Evolutionary conservation across 1,140 invertebrate species (phyloP).

Genomic region (Philaenus spumarius): DNA sequence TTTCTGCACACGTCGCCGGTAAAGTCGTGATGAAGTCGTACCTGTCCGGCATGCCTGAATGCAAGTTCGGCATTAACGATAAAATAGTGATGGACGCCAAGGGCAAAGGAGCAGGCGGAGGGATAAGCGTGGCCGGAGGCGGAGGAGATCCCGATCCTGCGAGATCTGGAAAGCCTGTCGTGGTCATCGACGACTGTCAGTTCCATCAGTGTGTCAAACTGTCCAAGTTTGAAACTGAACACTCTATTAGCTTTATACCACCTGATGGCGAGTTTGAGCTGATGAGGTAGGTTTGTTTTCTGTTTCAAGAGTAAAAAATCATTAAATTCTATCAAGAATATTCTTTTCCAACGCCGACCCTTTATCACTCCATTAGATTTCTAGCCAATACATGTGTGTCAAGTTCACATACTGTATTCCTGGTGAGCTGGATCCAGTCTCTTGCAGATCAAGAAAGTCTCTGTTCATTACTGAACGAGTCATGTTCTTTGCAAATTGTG

Average conservation of each 20-base stretch:
- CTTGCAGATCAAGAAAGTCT: too few species aligned
- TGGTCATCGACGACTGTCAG: constrained; percentile 99
- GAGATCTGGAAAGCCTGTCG: constrained; percentile 86
- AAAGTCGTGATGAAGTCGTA: constrained; percentile 99
- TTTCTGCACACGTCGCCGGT: constrained; percentile 98
- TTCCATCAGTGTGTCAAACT: constrained; percentile 99
- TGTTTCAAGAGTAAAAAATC: too few species aligned
- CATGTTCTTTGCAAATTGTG: too few species aligned
- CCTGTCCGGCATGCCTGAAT: constrained; percentile 99
- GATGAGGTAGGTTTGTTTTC: constrained; percentile 69
- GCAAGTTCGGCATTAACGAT: constrained; percentile 99
- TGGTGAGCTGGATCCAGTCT: too few species aligned
- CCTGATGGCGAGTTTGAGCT: constrained; percentile 99
- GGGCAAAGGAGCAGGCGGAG: constrained; percentile 46
- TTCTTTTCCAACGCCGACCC: too few species aligned
- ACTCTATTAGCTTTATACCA: constrained; percentile 99
- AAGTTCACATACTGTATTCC: too few species aligned
- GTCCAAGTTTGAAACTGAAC: constrained; percentile 99
- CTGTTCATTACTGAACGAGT: too few species aligned
- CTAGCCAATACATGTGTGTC: too few species aligned
- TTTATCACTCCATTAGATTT: too few species aligned
- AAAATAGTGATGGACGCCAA: constrained; percentile 99
- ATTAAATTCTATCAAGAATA: too few species aligned
- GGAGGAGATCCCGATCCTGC: constrained; percentile 68
- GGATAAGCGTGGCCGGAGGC: constrained; percentile 44